Evolutionary conservation across 2,888 invertebrate genomes (phyloP), one percentile per base, ranked within the genome.

Genomic region (Stramonita haemastoma): DNA sequence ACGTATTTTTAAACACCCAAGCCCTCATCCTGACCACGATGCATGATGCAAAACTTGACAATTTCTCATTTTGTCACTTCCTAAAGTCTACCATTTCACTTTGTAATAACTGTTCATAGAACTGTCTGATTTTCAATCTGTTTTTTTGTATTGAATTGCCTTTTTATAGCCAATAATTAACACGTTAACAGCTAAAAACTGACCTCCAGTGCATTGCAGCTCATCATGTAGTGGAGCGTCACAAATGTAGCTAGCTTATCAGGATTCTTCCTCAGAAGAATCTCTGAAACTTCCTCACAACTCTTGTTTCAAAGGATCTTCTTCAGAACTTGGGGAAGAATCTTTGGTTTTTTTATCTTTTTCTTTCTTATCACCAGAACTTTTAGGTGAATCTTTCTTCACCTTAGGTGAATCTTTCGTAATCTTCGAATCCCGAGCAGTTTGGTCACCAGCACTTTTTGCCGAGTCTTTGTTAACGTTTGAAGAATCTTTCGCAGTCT

Each of bases 351-450:
- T 79, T 5, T 79, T 32, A 32, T 81, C 36, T 26, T 83, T 46
- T 13, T 36, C 26, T 2, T 8, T 83, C 22, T 36, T 36, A 26
- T 46, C 81, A 22, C 81, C 81, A 46, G 36, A 36, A 22, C 22
- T 81, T 36, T 46, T 83, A 11, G 81, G 22, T 46, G 81, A 22
- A 83, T 83, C 81, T 83, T 83, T 46, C 26, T 83, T 46, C 36
- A 1, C 81, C 22, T 83, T 29, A 0, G 81, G 29, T 26, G 46
- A 79, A 79, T 46, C 66, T 66, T 66, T 66, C 66, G 8, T 46
- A 2, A 8, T 46, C 46, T 46, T 46, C 8, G 46, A 46, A 46
- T 81, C 36, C 26, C 46, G 22, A 26, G 81, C 26, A 6, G 13
- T 83, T 26, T 36, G 81, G 29, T 46, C 81, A 5, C 81, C 81